Percentiles rank a stretch among this genome's conserved stretches.
These are phyloP conservation scores for Poeciliopsis prolifica DNA, from an alignment of 2,113 vertebrate species.

Conservation along the genomic window DNA sequence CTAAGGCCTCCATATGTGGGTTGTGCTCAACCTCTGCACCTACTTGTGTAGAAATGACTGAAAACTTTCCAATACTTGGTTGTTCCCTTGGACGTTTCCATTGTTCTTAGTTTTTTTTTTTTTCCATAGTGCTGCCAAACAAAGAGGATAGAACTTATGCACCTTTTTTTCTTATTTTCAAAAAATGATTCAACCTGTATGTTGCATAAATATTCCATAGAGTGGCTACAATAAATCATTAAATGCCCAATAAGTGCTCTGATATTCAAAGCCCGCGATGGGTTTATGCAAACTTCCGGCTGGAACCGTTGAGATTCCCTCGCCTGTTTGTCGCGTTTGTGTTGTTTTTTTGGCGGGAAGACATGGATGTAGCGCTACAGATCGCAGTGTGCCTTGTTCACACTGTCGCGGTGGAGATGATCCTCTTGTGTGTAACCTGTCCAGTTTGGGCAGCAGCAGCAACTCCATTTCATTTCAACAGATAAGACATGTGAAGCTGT, in stretches of 20 bases:
- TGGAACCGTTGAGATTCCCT: background rate
- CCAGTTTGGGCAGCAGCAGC: slow-evolving; percentile 22
- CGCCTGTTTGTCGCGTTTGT: slow-evolving; percentile 20
- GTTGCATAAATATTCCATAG: background rate
- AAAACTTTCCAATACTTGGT: too few species aligned
- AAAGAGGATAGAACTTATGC: too few species aligned
- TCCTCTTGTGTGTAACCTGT: slow-evolving; percentile 51
- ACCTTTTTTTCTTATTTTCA: too few species aligned
- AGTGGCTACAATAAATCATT: background rate
- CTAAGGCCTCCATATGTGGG: too few species aligned
- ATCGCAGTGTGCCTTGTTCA: slow-evolving; percentile 69
- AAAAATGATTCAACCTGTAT: background rate
- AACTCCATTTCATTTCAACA: slow-evolving; percentile 25
- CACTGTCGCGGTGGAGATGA: slow-evolving; percentile 58
- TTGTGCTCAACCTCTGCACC: too few species aligned
- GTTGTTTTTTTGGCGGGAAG: slow-evolving; percentile 52
- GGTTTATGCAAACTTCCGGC: background rate
- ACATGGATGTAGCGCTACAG: slow-evolving; percentile 59
- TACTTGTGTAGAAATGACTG: too few species aligned
- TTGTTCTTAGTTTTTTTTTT: too few species aligned
- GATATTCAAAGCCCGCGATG: background rate
- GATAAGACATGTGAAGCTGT: slow-evolving; percentile 26
- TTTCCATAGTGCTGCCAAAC: too few species aligned
- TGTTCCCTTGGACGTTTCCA: too few species aligned
- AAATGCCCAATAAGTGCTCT: background rate